Conservation (phyloP, 2,888 invertebrate genomes). For the Eumacrocentrus americanus region DNA sequence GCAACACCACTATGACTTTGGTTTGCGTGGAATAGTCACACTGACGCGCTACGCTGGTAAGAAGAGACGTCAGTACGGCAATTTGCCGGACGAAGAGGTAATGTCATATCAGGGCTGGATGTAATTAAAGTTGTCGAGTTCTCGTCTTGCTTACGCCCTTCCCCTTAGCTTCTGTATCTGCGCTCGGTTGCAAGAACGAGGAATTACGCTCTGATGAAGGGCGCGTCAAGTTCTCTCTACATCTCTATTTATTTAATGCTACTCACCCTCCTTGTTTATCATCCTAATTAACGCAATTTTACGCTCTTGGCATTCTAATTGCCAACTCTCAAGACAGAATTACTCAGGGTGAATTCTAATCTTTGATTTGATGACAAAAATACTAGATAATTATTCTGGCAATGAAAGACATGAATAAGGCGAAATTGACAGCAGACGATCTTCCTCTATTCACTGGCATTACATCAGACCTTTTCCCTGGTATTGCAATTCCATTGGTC, state of each 20-base stretch:
- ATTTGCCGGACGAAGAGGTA: conserved; percentile 79
- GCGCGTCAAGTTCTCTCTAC: too few relatives aligned
- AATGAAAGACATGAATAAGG: conserved; percentile 92
- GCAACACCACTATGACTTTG: conserved; percentile 91
- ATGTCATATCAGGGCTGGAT: conserved; percentile 55
- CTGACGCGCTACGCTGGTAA: conserved; percentile 83
- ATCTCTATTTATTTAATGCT: too few relatives aligned
- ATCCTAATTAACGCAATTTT: not conserved
- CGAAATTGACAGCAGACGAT: conserved; percentile 83
- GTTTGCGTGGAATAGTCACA: conserved; percentile 85
- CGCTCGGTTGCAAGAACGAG: not conserved
- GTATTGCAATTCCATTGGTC: conserved; percentile 73
- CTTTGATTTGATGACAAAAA: too few relatives aligned
- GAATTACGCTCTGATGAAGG: not conserved
- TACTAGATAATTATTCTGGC: conserved; percentile 79
- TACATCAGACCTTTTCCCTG: conserved; percentile 86
- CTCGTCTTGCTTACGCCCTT: not conserved
- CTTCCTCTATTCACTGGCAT: conserved; percentile 86
- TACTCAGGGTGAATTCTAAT: too few relatives aligned
- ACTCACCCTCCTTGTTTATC: too few relatives aligned
- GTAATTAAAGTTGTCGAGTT: conserved; percentile 29
- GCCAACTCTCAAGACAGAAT: too few relatives aligned
- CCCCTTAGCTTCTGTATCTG: not conserved
- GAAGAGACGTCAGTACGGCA: conserved; percentile 74
- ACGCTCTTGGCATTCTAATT: not conserved